phyloP scores from a whole-genome alignment of 2,113 vertebrate species.

The Oreamnos americanus region DNA sequence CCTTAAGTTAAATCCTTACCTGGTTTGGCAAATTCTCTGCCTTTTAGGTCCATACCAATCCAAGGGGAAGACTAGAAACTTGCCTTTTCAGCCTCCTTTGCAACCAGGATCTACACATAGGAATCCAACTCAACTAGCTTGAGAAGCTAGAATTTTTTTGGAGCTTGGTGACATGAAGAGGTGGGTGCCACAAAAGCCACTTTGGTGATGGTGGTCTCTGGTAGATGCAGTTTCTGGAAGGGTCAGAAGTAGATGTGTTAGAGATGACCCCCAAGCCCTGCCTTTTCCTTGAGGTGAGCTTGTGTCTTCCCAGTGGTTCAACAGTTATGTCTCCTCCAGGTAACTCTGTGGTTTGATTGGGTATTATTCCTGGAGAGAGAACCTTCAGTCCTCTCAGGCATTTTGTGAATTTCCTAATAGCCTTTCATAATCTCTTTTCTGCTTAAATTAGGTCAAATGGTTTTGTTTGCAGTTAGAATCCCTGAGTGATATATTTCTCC shows the following conservation, averaged over 20 bases:
- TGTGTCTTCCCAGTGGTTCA: neutral
- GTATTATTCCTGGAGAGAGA: neutral
- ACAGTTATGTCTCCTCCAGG: neutral
- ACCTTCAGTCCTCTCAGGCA: neutral
- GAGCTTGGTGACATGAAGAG: neutral
- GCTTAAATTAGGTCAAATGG: neutral
- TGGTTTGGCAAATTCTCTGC: neutral
- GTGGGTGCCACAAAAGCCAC: neutral
- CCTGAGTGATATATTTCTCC: neutral
- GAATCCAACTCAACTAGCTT: neutral
- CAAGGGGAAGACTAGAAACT: neutral
- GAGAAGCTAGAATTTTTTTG: neutral
- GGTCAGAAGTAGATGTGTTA: neutral
- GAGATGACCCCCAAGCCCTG: neutral
- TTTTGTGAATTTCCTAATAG: conserved; percentile 8
- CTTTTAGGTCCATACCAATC: neutral
- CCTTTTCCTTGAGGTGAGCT: neutral
- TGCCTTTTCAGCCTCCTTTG: neutral
- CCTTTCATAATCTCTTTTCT: neutral
- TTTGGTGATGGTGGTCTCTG: neutral
- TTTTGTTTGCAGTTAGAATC: conserved; percentile 17
- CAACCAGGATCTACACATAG: neutral
- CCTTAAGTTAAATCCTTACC: neutral
- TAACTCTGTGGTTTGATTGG: neutral
- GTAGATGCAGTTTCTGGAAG: neutral